phyloP scores from a whole-genome alignment of 2,797 vertebrate genomes.

The Chromobotia macracanthus region DNA sequence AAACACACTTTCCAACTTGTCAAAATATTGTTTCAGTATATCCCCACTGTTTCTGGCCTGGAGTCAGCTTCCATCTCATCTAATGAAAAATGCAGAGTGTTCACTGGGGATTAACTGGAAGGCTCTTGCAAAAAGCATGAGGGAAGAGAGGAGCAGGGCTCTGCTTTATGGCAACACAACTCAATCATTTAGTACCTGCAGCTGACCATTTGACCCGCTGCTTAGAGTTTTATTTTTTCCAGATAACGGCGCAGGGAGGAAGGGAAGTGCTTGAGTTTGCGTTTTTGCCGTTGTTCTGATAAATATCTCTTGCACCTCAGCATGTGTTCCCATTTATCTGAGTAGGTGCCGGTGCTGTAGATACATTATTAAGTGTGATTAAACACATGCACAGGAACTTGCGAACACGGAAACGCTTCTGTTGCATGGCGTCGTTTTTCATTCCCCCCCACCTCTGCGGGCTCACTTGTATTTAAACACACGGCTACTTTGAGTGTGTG shows the following conservation, averaged over 20 bases:
- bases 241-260: conserved; percentile 52
- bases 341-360: conserved; percentile 51
- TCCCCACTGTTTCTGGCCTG: conserved; percentile 67
- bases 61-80: conserved; percentile 67
- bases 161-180: conserved; percentile 59
- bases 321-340: conserved; percentile 66
- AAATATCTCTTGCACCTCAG: conserved; percentile 61
- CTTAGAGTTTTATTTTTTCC: conserved; percentile 56
- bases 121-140: conserved; percentile 52
- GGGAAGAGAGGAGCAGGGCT: conserved; percentile 35
- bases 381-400: conserved; percentile 61
- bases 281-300: conserved; percentile 58
- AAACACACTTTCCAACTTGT: conserved; percentile 59
- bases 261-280: conserved; percentile 60
- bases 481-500: conserved; percentile 5
- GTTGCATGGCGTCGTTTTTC: conserved; percentile 58
- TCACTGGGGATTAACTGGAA: conserved; percentile 59
- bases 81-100: conserved; percentile 69
- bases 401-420: conserved; percentile 61
- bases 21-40: conserved; percentile 71
- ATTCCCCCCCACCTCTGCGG: conserved; percentile 35
- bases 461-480: conserved; percentile 17
- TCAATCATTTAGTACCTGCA: conserved; percentile 62
- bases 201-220: conserved; percentile 63
- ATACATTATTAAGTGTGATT: conserved; percentile 69